Base-by-base conservation (phyloP, 2,888 invertebrate species). In the Drosophila trichaetosa region DNA sequence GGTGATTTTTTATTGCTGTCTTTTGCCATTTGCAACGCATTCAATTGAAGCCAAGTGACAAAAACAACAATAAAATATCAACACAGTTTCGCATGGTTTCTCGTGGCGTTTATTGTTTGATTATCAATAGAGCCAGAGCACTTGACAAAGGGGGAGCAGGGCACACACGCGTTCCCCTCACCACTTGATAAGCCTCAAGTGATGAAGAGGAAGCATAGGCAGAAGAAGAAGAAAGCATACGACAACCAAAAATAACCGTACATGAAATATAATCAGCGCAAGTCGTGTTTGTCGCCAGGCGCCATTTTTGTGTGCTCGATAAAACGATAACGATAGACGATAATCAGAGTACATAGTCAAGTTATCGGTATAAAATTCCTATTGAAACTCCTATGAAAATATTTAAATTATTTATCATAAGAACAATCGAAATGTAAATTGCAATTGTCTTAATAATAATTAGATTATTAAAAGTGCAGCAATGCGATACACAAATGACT, bases 31-130 rank as follows among this genome's bases (percentile, higher is more conserved):
- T 59, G 42, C 33, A 59, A 68, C 51, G 73, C 48, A 61, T 68
- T 74, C 79, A 79, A 76, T 80, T 79, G 76, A 76, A 70, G 61
- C 57, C 57, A 69, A 77, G 64, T 67, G 66, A 62, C 67, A 72
- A 76, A 11, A 65, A 53, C 34, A 65, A 53, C 34, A 46, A 67
- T 46, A 53, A 42, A 53, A 67, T 33, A 57, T 51, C 65, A 67
- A 48, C 46, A 65, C 48, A 71, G 76, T 80, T 80, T 80, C 49
- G 71, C 78, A 71, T 78, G 78, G 71, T 72, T 79, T 72, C 69
- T 69, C 73, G 58, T 71, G 69, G 75, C 81, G 69, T 88, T 83
- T 75, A 83, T 88, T 86, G 81, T 78, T 78, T 83, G 86, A 88
- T 88, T 83, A 88, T 83, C 86, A 85, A 83, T 80, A 73, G 77